Evolutionary conservation across 1,140 invertebrate genomes (phyloP).

Genomic region (Rhagoletis zephyria): DNA sequence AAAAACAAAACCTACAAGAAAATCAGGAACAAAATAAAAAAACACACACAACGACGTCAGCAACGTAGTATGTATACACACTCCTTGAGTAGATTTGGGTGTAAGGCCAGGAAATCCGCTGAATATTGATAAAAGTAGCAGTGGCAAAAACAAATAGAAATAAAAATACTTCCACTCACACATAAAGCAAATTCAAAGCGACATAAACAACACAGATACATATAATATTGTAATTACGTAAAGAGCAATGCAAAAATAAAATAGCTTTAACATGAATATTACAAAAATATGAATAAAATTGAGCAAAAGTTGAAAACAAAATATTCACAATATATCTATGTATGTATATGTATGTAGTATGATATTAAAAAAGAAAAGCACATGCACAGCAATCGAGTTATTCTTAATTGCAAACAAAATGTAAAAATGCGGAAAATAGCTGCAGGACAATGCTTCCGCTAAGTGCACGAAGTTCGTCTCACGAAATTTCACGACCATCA

Average conservation of each 20-base stretch:
- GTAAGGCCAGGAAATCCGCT: slow-evolving; percentile 2
- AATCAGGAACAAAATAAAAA: no score
- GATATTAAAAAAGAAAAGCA: no score
- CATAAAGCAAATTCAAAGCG: no score
- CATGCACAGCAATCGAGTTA: neutral
- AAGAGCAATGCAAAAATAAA: neutral
- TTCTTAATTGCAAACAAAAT: neutral
- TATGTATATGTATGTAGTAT: no score
- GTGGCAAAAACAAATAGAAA: neutral
- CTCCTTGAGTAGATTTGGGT: no score
- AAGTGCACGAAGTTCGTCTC: neutral
- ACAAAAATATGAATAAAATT: neutral
- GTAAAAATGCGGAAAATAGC: neutral
- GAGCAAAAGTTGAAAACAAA: neutral
- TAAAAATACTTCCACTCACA: no score
- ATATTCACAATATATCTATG: neutral
- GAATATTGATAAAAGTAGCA: neutral
- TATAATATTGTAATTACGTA: no score
- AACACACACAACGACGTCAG: neutral
- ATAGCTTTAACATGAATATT: neutral
- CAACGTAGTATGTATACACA: neutral
- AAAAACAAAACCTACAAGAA: no score
- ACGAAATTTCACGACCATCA: neutral
- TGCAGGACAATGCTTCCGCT: no score
- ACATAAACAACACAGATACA: no score